These are phyloP conservation scores for Myxocyprinus asiaticus DNA, from an alignment of 2,113 vertebrate genomes.

Conservation along the genomic window DNA sequence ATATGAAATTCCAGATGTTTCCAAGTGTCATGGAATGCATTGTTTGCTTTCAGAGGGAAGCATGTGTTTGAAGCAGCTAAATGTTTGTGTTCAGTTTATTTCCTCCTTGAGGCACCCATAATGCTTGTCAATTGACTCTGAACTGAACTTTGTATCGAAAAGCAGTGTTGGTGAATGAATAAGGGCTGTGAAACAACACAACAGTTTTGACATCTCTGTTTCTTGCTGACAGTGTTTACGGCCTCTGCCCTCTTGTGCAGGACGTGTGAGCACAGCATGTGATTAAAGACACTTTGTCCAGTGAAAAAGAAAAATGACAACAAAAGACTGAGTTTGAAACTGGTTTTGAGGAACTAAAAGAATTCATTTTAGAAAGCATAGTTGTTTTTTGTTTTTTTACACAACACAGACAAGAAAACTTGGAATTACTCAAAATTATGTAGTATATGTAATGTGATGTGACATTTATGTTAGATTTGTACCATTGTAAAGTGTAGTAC, in stretches of 20 bases:
- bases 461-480: too few relatives aligned
- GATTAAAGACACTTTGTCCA: neutral
- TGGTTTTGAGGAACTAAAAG: too few relatives aligned
- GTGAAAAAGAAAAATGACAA: constrained; percentile 3
- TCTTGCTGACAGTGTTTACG: neutral
- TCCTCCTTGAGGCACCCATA: constrained; percentile 7
- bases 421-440: too few relatives aligned
- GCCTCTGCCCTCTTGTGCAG: neutral
- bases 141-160: constrained; percentile 18
- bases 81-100: constrained; percentile 56
- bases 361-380: too few relatives aligned
- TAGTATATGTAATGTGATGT: too few relatives aligned
- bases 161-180: constrained; percentile 3
- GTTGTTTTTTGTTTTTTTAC: too few relatives aligned
- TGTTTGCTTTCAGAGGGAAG: neutral
- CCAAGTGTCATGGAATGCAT: neutral
- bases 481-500: too few relatives aligned
- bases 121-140: constrained; percentile 51
- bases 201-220: neutral
- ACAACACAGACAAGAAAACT: too few relatives aligned
- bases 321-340: neutral
- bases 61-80: constrained; percentile 44
- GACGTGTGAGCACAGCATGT: neutral
- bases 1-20: constrained; percentile 1
- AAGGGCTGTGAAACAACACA: neutral